These are phyloP conservation scores for Vollenhovia emeryi DNA, from an alignment of 1,140 invertebrate genomes.

Conservation along the genomic window DNA sequence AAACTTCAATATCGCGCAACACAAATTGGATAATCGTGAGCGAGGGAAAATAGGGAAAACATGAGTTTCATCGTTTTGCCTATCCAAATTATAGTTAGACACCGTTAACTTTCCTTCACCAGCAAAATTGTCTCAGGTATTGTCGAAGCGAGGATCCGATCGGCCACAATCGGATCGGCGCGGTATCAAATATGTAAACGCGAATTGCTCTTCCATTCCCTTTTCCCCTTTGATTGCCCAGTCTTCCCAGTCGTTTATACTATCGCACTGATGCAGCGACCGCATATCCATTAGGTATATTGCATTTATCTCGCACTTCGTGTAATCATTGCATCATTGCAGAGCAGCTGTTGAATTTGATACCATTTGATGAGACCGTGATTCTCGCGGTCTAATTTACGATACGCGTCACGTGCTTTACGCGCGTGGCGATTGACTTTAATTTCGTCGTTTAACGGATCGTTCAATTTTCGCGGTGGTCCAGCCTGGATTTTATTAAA, in stretches of 20 bases:
- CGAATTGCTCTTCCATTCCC: background rate
- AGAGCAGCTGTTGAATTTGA: background rate
- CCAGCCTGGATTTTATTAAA: conserved; percentile 27
- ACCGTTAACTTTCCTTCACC: background rate
- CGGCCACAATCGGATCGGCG: background rate
- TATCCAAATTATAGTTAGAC: background rate
- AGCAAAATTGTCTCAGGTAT: background rate
- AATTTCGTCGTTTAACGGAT: conserved; percentile 23
- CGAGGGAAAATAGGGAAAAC: background rate
- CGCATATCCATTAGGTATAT: background rate
- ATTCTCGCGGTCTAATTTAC: background rate
- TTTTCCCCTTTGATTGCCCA: background rate
- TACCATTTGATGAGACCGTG: background rate
- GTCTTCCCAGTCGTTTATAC: background rate
- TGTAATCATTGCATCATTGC: conserved; percentile 1
- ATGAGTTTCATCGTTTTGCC: background rate
- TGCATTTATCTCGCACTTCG: conserved; percentile 4
- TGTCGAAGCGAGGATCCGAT: background rate
- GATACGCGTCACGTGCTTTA: background rate
- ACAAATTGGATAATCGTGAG: background rate
- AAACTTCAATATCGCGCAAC: background rate
- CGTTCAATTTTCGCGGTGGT: background rate
- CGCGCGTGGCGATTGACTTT: background rate
- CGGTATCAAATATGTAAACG: background rate
- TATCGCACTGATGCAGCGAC: background rate